phyloP scores from a whole-genome alignment of 2,113 vertebrate genomes.

The Mellivora capensis region DNA sequence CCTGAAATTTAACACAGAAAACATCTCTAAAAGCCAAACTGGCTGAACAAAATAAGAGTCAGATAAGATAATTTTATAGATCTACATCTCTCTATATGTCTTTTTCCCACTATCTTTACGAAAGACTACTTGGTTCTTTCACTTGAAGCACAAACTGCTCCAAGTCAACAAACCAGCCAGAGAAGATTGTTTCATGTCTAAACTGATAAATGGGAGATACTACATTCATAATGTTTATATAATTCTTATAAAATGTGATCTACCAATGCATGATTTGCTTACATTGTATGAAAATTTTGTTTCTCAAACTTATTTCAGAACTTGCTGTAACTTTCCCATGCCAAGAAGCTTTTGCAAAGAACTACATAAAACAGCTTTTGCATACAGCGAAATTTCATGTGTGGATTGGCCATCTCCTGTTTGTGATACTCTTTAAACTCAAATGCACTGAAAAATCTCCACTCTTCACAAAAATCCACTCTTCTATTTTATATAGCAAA shows the following conservation, averaged over 20 bases:
- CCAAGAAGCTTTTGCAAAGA: neutral
- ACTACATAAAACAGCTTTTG: neutral
- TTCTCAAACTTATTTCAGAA: slow-evolving; percentile 10
- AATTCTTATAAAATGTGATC: neutral
- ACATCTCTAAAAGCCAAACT: neutral
- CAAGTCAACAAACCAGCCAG: neutral
- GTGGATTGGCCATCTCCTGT: neutral
- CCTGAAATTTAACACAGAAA: neutral
- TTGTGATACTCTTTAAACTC: neutral
- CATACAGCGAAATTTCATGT: neutral
- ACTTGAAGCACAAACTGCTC: neutral
- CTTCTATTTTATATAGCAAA: neutral
- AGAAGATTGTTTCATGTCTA: neutral
- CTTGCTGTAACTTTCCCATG: neutral
- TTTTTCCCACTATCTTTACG: neutral
- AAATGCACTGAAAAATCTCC: neutral
- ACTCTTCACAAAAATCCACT: neutral
- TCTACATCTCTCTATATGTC: neutral
- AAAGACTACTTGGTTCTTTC: neutral
- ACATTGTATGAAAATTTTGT: neutral
- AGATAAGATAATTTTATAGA: neutral
- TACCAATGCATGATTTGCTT: neutral
- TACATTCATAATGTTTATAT: neutral
- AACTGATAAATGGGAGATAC: neutral
- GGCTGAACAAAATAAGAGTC: neutral